Evolutionary conservation across 2,113 vertebrate species (phyloP), one percentile per base, ranked within the genome.

Genomic region (Microtus montanus): DNA sequence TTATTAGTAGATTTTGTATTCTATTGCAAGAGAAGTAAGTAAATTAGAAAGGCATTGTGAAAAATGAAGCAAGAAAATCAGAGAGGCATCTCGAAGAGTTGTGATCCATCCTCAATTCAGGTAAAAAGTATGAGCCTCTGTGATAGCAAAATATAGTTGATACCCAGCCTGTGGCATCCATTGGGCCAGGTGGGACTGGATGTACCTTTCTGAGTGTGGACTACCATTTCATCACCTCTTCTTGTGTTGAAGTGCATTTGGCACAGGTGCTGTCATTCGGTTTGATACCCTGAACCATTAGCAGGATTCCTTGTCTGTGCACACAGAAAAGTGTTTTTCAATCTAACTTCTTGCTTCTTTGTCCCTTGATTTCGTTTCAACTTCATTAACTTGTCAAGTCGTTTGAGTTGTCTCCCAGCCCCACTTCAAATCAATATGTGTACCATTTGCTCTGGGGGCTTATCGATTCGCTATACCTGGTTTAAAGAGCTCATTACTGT

Each of bases 401-500:
- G 75, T 91, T 78, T 85, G 52, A 95, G n/a, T 86, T 89, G 15
- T 85, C 33, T 89, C 47, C 28, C 19, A 58, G 12, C 33, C 68
- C 86, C 26, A 87, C 28, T 52, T 90, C 22, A 92, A 92, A 90
- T 96, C 95, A 95, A 92, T 95, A 90, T 17, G 74, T 30, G 44
- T 74, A 92, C 87, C 94, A 93, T 94, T 95, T 96, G 79, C 66
- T 97, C 87, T 93, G 35, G 83, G 74, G 3, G 3, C 38, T 87
- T 91, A 94, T 92, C 91, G 75, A 96, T 96, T 94, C 63, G 87
- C 33, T 92, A 38, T 52, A 85, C 19, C 30, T 92, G 33, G 54
- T 74, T 91, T 92, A 97, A 91, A 94, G 54, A 94, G 63, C 85
- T 96, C 85, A 90, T 97, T 93, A 86, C 66, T 75, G n/a, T 83